These are phyloP conservation scores for Sweltsa coloradensis DNA, from an alignment of 1,140 invertebrate species.

Conservation along the genomic window DNA sequence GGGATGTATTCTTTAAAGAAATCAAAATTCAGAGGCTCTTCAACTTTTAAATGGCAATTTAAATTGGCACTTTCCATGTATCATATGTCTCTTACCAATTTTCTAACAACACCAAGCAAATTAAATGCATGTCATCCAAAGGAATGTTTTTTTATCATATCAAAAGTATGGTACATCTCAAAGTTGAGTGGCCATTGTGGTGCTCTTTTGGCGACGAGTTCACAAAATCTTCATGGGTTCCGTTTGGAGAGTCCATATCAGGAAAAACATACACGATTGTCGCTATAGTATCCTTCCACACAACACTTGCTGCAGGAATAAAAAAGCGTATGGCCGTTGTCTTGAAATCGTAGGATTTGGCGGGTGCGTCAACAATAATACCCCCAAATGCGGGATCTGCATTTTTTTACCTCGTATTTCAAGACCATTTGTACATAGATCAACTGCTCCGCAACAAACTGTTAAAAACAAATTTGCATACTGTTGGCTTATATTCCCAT, in stretches of 20 bases:
- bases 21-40: background rate
- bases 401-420: background rate
- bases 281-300: background rate
- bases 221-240: background rate
- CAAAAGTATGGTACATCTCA: background rate
- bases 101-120: background rate
- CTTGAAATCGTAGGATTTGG: background rate
- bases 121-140: background rate
- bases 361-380: background rate
- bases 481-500: background rate
- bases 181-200: background rate
- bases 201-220: background rate
- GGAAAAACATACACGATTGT: slow-evolving; percentile 1
- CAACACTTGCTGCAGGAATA: background rate
- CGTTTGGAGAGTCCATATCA: background rate
- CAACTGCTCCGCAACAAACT: background rate
- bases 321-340: background rate
- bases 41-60: background rate
- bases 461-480: background rate
- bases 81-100: background rate
- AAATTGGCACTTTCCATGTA: background rate
- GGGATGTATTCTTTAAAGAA: background rate
- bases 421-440: background rate
- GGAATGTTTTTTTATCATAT: background rate
- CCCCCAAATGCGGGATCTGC: background rate